A percentile compares a stretch with the other conserved stretches of the same genome.
Evolutionary conservation across 2,888 invertebrate species (phyloP).

Genomic region (Trilocha varians): DNA sequence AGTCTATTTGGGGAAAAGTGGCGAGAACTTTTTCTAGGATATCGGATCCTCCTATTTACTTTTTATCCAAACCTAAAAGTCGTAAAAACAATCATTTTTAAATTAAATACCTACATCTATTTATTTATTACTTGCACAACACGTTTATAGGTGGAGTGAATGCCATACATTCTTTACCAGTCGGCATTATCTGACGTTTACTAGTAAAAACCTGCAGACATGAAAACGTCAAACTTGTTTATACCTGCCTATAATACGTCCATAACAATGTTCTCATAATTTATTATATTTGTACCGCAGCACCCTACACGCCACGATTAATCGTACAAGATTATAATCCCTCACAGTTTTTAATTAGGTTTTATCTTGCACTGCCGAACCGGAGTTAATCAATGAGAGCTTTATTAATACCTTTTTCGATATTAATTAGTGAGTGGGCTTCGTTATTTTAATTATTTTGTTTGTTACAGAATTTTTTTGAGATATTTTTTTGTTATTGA

Average conservation of each 20-base stretch:
- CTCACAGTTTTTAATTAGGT: not conserved
- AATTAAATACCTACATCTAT: too few species aligned
- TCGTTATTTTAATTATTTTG: not conserved
- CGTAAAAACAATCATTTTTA: too few species aligned
- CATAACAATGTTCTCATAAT: not conserved
- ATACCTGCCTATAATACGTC: too few species aligned
- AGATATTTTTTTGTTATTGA: not conserved
- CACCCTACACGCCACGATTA: not conserved
- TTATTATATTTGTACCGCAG: not conserved
- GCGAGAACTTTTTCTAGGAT: too few species aligned
- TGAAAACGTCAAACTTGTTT: not conserved
- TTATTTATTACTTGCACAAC: too few species aligned
- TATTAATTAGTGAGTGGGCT: slow-evolving; percentile 3
- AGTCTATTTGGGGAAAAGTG: too few species aligned
- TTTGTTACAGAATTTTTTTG: not conserved
- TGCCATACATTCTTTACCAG: too few species aligned
- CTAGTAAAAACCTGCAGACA: too few species aligned
- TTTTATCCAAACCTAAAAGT: too few species aligned
- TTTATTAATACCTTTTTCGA: not conserved
- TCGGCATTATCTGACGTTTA: too few species aligned
- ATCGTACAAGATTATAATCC: not conserved
- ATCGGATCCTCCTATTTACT: too few species aligned
- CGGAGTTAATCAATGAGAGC: not conserved
- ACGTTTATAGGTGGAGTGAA: too few species aligned
- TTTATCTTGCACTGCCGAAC: not conserved